Base-by-base conservation (phyloP, 2,888 invertebrate genomes). In the Sphinx pinastri region DNA sequence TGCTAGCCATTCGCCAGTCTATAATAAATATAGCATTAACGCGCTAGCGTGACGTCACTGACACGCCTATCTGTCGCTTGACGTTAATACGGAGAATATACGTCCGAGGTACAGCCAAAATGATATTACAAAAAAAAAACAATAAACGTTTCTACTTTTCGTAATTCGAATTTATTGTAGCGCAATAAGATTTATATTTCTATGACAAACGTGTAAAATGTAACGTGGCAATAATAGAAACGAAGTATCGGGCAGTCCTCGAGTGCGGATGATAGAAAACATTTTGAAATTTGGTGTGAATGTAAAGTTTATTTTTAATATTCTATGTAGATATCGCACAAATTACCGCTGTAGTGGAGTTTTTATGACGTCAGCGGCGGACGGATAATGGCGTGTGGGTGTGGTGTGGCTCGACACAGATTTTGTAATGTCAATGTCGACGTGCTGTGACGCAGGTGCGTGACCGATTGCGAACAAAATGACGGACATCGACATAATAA, bases 251-350 rank as follows among this genome's bases (percentile, higher is more conserved):
- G 19, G 19, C 47, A 47, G 19, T 13, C 1, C 7, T 49, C 2
- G 13, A 11, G 47, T 63, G 63, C 16, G 49, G 47, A 19, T 19
- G 63, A 2, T 49, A 19, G 19, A 2, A 63, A 49, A 49, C 11
- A 7, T 14, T 38, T 38, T 38, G 38, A 4, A 38, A 8, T 38
- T 10, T 49, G 49, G 49, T 49, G 47, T 63, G 63, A 63, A 13
- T 49, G 47, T 47, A 63, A 63, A 54, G 54, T 47, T 63, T 49
- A 49, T 63, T 63, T 45, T 69, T 71, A 70, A 52, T 72, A 72
- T 70, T 66, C 45, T 58, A 71, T 73, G 72, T 74, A 73, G 67
- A 68, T 72, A 70, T 72, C 72, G 72, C 73, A 73, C 72, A 74
- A 75, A 71, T 60, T 66, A 66, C 25, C 63, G 63, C 63, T 19